phyloP scores from a whole-genome alignment of 2,113 vertebrate species.

The Spheniscus mendiculus region DNA sequence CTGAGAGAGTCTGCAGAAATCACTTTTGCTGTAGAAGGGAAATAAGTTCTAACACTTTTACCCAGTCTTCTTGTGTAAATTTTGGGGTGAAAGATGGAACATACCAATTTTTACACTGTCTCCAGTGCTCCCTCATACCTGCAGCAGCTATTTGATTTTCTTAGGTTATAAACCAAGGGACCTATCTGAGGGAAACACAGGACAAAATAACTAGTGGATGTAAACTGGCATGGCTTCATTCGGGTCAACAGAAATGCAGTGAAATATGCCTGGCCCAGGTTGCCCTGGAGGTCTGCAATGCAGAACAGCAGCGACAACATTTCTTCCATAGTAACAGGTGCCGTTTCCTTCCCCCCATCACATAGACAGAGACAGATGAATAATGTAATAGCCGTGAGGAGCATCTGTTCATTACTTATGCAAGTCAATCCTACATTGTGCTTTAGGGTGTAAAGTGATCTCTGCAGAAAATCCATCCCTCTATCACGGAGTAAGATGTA shows the following conservation, averaged over 20 bases:
- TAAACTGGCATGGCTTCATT: background rate
- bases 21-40: background rate
- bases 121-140: background rate
- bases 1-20: background rate
- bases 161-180: background rate
- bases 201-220: background rate
- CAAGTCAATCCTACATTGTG: constrained; percentile 16
- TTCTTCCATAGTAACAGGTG: constrained; percentile 6
- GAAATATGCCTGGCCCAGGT: background rate
- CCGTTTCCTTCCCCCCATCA: background rate
- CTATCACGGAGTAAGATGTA: background rate
- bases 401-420: constrained; percentile 43
- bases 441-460: constrained; percentile 48
- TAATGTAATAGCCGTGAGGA: constrained; percentile 8
- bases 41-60: background rate
- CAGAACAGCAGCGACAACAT: background rate
- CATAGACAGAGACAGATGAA: background rate
- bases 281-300: background rate
- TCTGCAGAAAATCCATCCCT: constrained; percentile 48
- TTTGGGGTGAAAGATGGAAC: background rate
- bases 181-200: background rate
- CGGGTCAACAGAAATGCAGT: background rate
- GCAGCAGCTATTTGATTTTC: background rate
- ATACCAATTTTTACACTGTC: background rate
- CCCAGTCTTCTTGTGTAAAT: background rate